Evolutionary conservation across 2,113 vertebrate species (phyloP), one percentile per base, ranked within the genome.

Genomic region (Phodopus roborovskii): DNA sequence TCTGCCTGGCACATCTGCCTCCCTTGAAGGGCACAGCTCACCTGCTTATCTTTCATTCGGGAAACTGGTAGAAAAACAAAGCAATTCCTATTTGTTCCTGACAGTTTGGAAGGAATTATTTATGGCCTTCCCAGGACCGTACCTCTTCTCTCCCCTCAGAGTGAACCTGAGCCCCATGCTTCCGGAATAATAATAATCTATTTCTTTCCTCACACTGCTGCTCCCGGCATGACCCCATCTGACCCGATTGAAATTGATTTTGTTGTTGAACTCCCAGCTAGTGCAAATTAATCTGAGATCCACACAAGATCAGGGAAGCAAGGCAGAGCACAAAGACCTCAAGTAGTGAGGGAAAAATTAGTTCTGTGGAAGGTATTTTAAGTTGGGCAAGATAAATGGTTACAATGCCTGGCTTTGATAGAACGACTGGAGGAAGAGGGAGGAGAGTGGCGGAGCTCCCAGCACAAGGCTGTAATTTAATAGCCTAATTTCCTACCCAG

Each of bases 241-340:
- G 99, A 99, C 99, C 99, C 99, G 98, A 97, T 94, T 97, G 98
- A 99, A 99, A 99, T 99, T 99, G 99, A 99, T 99, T 99, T 99
- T 99, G 99, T 97, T 98, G 98, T 99, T 99, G 98, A 99, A 99
- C 98, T 98, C 98, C 98, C 98, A 97, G 98, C 98, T 97, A 97
- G 98, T 97, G 98, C 98, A 99, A 99, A 99, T 99, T 98, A 99
- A 99, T 99, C 98, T 98, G 96, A 98, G 98, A 99, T 99, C 98
- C 98, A 98, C 97, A 98, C 95, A 97, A 98, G 98, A 99, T 98
- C 98, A 98, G 97, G 98, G 97, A 98, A 98, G 98, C 98, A 98
- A 98, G 98, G 97, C 97, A 94, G 62, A 98, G 95, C 97, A 99
- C 98, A 98, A 99, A 99, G 98, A 98, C 97, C 92, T 98, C 97